Conservation (phyloP, 2,113 vertebrate species). For the Theropithecus gelada region DNA sequence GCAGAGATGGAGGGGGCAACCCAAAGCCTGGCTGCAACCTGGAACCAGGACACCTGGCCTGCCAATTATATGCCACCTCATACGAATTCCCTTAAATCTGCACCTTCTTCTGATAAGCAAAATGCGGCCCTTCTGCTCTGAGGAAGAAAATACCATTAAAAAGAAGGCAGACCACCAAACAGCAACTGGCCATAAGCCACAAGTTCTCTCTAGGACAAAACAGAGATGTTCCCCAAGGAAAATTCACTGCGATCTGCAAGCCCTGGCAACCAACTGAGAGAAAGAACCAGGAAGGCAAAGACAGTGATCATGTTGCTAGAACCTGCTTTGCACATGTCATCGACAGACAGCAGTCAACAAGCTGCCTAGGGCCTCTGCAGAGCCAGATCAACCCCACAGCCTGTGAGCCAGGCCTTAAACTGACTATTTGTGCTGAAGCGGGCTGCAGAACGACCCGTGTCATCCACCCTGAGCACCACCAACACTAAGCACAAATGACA, state of each 20-base stretch:
- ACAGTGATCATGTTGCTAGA: neutral
- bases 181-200: neutral
- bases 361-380: neutral
- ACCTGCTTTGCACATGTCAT: neutral
- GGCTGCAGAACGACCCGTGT: neutral
- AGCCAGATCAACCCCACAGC: neutral
- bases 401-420: neutral
- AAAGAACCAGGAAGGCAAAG: slow-evolving; percentile 53
- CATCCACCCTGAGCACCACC: slow-evolving; percentile 13
- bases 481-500: neutral
- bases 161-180: slow-evolving; percentile 18
- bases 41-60: slow-evolving; percentile 32
- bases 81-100: neutral
- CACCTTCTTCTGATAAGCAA: slow-evolving; percentile 36
- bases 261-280: neutral
- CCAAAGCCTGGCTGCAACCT: slow-evolving; percentile 46
- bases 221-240: neutral
- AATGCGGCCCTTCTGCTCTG: slow-evolving; percentile 49
- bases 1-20: slow-evolving; percentile 65
- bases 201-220: neutral
- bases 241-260: neutral
- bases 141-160: slow-evolving; percentile 29
- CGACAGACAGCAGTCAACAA: neutral
- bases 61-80: neutral
- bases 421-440: neutral